Base-by-base conservation (phyloP, 1,140 invertebrate species). In the Spodoptera litura region DNA sequence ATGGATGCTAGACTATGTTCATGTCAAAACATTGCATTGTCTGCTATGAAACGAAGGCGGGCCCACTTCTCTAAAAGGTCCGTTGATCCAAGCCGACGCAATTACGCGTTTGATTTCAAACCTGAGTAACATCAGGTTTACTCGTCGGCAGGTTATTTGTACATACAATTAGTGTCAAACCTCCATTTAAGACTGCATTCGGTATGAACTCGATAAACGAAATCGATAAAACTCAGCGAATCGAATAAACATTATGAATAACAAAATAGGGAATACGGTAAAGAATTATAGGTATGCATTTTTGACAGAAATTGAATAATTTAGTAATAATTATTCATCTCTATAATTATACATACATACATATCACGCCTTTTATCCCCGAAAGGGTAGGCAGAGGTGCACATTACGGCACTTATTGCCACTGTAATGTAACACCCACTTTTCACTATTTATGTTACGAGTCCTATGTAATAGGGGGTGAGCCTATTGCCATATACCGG, bases 11-110 rank as follows among this genome's bases (percentile, higher is more conserved):
- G 25, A 56, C 59, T 73, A 59, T 31, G 44, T 74, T 61, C 56
- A 53, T 58, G 70, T 68, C 62, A 80, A 75, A 76, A 80, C 73
- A 71, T 76, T 80, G 72, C 73, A 80, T 80, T 80, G 78, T 80
- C 59, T 79, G 70, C 56, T 27, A 58, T 20, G 31, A 66, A 59
- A 4, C 20, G 55, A 78, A 58, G 66, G 55, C 68, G 68, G 66
- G 56, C 27, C 77, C 25, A 62, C 56, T 64, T 64, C 77, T 72
- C 15, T 52, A 72, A 55, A 78, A 51, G 68, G 77, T 8, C 49
- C 13, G n/a, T 62, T 53, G 77, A 59, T 70, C 55, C 49, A 55
- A 72, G 72, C 53, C 66, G 44, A 59, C 56, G 44, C 59, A 75
- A 75, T 75, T 75, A 75, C 59, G 25, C 27, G 15, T 64, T 27